Conservation (phyloP, 2,888 invertebrate species). For the Drosophila hamatofila region DNA sequence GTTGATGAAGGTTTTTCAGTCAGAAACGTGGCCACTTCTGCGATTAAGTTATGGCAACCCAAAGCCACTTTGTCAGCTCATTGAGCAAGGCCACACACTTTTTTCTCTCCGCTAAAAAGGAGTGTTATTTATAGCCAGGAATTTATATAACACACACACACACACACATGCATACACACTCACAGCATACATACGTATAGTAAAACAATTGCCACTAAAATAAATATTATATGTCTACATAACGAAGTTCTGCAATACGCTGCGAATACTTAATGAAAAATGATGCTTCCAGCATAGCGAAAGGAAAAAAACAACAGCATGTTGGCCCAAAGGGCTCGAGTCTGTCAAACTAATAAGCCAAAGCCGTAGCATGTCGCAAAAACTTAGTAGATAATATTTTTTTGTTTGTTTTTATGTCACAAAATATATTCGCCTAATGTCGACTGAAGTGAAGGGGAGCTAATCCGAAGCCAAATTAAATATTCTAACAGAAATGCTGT, state of each 20-base stretch:
- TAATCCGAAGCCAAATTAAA: constrained; percentile 42
- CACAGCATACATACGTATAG: constrained; percentile 7
- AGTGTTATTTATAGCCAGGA: constrained; percentile 61
- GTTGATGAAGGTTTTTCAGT: constrained; percentile 54
- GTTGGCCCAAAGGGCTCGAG: constrained; percentile 13
- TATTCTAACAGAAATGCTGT: constrained; percentile 47
- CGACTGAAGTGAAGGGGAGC: constrained; percentile 7
- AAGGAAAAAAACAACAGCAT: not conserved
- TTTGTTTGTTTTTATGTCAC: constrained; percentile 32
- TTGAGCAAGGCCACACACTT: constrained; percentile 36
- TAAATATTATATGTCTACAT: constrained; percentile 45
- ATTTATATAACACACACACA: constrained; percentile 53
- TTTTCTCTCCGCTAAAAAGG: not conserved
- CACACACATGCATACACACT: constrained; percentile 27
- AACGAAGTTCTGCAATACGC: constrained; percentile 54
- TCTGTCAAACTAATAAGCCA: constrained; percentile 61
- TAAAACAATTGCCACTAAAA: constrained; percentile 64
- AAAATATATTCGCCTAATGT: constrained; percentile 32
- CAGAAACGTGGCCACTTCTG: constrained; percentile 30
- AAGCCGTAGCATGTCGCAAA: constrained; percentile 40
- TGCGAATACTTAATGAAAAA: constrained; percentile 73
- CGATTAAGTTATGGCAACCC: constrained; percentile 57
- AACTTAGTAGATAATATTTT: constrained; percentile 56
- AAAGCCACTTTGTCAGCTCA: constrained; percentile 57
- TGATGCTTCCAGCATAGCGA: constrained; percentile 38